These are phyloP conservation scores for Thrips palmi DNA, from an alignment of 1,140 invertebrate genomes.

Conservation along the genomic window DNA sequence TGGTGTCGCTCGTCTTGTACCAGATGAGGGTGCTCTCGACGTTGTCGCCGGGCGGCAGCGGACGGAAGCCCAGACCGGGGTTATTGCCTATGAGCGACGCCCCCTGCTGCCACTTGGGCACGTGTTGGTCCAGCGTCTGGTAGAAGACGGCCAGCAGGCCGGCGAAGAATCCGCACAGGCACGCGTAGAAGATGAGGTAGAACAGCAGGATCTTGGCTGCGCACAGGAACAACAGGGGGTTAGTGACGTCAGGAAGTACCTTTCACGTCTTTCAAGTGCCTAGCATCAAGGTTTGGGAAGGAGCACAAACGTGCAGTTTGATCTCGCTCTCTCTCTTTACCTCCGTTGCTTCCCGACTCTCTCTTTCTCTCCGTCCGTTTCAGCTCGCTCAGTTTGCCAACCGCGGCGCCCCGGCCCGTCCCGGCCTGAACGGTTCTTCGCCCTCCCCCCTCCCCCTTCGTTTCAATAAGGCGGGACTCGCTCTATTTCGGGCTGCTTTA, in stretches of 20 bases:
- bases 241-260: too few relatives aligned
- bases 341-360: not conserved
- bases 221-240: too few relatives aligned
- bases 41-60: slow-evolving; percentile 60
- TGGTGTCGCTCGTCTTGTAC: slow-evolving; percentile 57
- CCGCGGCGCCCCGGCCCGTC: too few relatives aligned
- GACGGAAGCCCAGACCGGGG: slow-evolving; percentile 87
- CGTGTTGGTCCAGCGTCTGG: slow-evolving; percentile 67
- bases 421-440: too few relatives aligned
- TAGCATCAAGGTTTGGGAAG: too few relatives aligned
- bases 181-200: slow-evolving; percentile 83
- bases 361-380: not conserved
- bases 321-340: not conserved
- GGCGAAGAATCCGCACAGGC: slow-evolving; percentile 74
- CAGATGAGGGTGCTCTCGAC: slow-evolving; percentile 84
- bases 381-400: too few relatives aligned
- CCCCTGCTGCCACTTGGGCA: slow-evolving; percentile 72
- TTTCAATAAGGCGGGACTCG: too few relatives aligned
- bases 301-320: too few relatives aligned
- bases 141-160: slow-evolving; percentile 84
- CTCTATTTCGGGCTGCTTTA: too few relatives aligned
- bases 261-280: too few relatives aligned
- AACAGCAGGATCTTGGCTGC: slow-evolving; percentile 84
- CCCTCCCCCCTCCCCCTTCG: too few relatives aligned
- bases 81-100: slow-evolving; percentile 75